Conservation (phyloP, 2,888 invertebrate genomes). For the Agapostemon virescens region DNA sequence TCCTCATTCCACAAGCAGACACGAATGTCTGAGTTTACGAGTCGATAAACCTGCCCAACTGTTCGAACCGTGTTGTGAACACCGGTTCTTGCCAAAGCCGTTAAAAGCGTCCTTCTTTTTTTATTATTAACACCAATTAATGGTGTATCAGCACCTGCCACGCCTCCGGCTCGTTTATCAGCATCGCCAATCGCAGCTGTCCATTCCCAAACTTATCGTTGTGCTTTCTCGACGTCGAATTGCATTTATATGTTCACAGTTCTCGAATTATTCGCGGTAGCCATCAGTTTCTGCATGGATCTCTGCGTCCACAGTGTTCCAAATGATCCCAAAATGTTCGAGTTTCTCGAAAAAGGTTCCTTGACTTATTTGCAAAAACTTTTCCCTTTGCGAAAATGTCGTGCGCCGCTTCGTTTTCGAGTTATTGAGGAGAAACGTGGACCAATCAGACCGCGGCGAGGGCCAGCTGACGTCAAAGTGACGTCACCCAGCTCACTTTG, state of each 20-base stretch:
- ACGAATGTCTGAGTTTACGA: background rate
- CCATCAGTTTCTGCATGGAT: background rate
- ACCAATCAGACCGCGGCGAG: no score
- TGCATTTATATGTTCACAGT: background rate
- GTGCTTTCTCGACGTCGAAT: background rate
- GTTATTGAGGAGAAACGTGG: no score
- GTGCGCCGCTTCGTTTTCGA: no score
- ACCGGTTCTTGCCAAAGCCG: background rate
- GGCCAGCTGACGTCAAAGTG: no score
- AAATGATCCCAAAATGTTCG: no score
- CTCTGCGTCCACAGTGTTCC: no score
- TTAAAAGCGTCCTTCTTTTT: slow-evolving; percentile 1
- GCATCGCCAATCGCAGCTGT: slow-evolving; percentile 29
- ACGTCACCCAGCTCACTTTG: no score
- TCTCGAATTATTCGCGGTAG: no score
- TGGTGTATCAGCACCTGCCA: slow-evolving; percentile 30
- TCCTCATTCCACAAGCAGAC: background rate
- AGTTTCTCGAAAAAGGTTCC: no score
- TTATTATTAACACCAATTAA: background rate
- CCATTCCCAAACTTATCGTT: slow-evolving; percentile 5
- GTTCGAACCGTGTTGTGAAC: background rate
- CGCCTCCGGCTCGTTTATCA: slow-evolving; percentile 28
- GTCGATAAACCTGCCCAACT: background rate
- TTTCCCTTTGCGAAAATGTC: no score
- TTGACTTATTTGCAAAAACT: no score